phyloP scores from a whole-genome alignment of 1,140 invertebrate species.

The Dinoponera quadriceps region DNA sequence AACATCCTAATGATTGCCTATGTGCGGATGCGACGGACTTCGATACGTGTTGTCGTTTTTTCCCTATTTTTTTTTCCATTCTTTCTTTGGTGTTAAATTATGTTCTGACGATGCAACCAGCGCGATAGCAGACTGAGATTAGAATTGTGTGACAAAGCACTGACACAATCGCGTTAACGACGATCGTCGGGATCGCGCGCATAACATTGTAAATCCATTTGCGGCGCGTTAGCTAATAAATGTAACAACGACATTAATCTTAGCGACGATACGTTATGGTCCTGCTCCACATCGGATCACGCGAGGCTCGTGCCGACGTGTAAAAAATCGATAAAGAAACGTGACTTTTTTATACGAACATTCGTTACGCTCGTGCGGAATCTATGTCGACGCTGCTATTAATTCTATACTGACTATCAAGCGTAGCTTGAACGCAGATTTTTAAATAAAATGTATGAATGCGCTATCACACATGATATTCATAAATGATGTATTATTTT shows the following conservation, averaged over 20 bases:
- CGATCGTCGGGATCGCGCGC: neutral
- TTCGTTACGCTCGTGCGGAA: neutral
- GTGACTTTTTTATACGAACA: conserved; percentile 14
- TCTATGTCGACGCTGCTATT: neutral
- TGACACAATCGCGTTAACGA: conserved; percentile 9
- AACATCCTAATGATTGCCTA: neutral
- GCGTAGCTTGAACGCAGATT: neutral
- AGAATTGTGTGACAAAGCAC: neutral
- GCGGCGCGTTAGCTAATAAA: conserved; percentile 22
- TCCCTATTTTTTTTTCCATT: neutral
- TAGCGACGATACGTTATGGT: neutral
- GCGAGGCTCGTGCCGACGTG: neutral
- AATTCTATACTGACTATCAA: neutral
- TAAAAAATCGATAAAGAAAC: conserved; percentile 14
- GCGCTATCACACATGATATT: no score
- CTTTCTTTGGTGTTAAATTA: neutral
- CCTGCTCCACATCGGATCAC: neutral
- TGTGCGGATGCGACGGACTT: neutral
- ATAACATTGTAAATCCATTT: conserved; percentile 30
- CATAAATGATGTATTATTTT: no score
- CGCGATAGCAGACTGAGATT: conserved; percentile 1
- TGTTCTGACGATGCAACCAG: neutral
- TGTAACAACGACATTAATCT: neutral
- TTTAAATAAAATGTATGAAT: neutral
- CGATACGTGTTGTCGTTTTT: neutral